phyloP scores from a whole-genome alignment of 1,140 invertebrate species.

The Drosophila nannoptera region DNA sequence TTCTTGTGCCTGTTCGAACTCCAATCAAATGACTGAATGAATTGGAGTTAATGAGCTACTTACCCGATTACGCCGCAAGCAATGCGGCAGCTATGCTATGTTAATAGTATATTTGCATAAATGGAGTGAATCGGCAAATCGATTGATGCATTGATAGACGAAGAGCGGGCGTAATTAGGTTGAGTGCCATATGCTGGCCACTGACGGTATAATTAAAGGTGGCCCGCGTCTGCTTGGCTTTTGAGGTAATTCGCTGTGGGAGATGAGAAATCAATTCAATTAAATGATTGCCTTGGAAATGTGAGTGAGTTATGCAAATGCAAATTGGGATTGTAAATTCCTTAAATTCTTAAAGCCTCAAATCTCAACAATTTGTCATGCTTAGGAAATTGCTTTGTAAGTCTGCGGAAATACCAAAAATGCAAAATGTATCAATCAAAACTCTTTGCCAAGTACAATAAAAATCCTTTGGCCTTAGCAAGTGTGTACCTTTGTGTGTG shows the following conservation, averaged over 20 bases:
- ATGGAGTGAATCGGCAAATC: slow-evolving; percentile 25
- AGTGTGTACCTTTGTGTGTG: slow-evolving; percentile 1
- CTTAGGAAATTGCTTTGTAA: slow-evolving; percentile 52
- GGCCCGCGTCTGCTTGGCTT: slow-evolving; percentile 20
- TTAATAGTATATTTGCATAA: slow-evolving; percentile 5
- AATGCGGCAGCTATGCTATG: background rate
- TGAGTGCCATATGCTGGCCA: slow-evolving; percentile 49
- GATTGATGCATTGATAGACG: slow-evolving; percentile 12
- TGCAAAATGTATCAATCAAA: slow-evolving; percentile 72
- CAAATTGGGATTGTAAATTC: background rate
- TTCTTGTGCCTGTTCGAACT: slow-evolving; percentile 41
- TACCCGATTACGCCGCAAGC: slow-evolving; percentile 58
- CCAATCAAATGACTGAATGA: slow-evolving; percentile 44
- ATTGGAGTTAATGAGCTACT: slow-evolving; percentile 68
- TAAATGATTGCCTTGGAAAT: background rate
- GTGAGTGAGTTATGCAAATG: background rate
- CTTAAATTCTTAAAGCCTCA: slow-evolving; percentile 16
- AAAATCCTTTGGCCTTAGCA: slow-evolving; percentile 46
- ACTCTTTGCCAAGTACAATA: slow-evolving; percentile 43
- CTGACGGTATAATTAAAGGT: slow-evolving; percentile 47
- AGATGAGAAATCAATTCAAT: background rate
- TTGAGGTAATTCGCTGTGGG: slow-evolving; percentile 8
- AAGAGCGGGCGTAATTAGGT: slow-evolving; percentile 52
- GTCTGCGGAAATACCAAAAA: slow-evolving; percentile 49
- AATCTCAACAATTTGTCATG: slow-evolving; percentile 52